Base-by-base conservation (phyloP, 2,113 vertebrate genomes). In the Corvus hawaiiensis region DNA sequence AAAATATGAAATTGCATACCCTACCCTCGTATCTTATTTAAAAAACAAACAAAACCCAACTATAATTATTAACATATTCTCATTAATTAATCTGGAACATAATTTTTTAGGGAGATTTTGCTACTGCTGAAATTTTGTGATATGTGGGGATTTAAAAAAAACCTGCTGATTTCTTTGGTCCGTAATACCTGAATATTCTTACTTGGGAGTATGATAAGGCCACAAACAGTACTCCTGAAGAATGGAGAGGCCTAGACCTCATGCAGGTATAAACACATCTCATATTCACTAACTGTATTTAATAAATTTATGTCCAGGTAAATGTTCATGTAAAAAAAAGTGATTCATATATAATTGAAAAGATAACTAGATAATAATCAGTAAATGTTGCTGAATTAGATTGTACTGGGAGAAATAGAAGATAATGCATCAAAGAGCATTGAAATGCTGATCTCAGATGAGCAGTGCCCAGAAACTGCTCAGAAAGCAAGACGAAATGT, bases 141-240 rank as follows among this genome's bases (percentile, higher is more conserved):
- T 22, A n/a, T 0, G 1, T 8, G 4, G 13, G 4, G 3, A n/a
- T 78, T 91, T 27, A 0, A 68, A 73, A 67, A 51, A 51, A 13
- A 20, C 5, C 9, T 14, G 2, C 2, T 56, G 1, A 35, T 69
- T 84, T 87, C 16, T 72, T 84, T 84, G 11, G 4, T 64, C 19
- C 7, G 30, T 9, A 49, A 20, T 39, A 72, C 18, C 37, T 76
- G 58, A 84, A 59, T 61, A 62, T 22, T 77, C 14, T 74, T 86
- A 30, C 18, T 48, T 63, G 1, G 14, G 18, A 74, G 1, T 41
- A n/a, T 48, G 56, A 35, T 22, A 23, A 19, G 49, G 10, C 10
- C 59, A 74, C 3, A 0, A 84, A 30, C 2, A 51, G 2, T 8
- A 24, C 4, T 46, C 16, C 32, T 84, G 41, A 75, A 51, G 35